Conservation (phyloP, 2,797 vertebrate genomes). For the Gadopsis marmoratus region DNA sequence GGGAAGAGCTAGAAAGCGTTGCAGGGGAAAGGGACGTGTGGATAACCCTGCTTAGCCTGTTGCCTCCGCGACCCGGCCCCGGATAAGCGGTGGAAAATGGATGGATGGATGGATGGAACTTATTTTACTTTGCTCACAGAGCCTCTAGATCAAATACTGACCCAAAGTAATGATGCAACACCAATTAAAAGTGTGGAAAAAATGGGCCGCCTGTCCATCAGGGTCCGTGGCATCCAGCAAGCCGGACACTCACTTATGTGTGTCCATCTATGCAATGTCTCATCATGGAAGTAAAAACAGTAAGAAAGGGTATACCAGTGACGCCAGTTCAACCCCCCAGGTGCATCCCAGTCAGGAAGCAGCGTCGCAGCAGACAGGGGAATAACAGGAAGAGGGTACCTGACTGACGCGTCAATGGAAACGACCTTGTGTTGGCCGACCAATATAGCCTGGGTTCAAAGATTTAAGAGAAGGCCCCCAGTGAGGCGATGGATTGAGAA, state of each 20-base stretch:
- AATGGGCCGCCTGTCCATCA: background rate
- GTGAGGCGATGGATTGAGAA: constrained; percentile 48
- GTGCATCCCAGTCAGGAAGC: constrained; percentile 71
- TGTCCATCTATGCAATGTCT: constrained; percentile 46
- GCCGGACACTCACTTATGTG: constrained; percentile 20
- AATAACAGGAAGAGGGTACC: constrained; percentile 80
- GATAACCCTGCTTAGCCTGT: too few relatives aligned
- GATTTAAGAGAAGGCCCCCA: constrained; percentile 49
- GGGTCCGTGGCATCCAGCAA: constrained; percentile 18
- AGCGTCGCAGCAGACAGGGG: constrained; percentile 50
- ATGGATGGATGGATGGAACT: too few relatives aligned
- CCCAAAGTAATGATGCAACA: constrained; percentile 7
- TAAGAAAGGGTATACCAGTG: constrained; percentile 10
- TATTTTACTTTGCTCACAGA: background rate
- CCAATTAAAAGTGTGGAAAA: constrained; percentile 10
- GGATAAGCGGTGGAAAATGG: too few relatives aligned
- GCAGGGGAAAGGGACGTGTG: too few relatives aligned
- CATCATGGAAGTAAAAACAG: constrained; percentile 31
- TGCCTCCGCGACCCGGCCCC: too few relatives aligned
- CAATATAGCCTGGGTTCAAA: constrained; percentile 64
- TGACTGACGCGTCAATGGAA: constrained; percentile 59
- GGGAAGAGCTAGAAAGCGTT: too few relatives aligned
- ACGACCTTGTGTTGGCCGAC: constrained; percentile 44
- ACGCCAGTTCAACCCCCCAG: constrained; percentile 46
- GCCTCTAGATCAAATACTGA: constrained; percentile 13